Base-by-base conservation (phyloP, 2,888 invertebrate species). In the Acanthosepion lycidas region DNA sequence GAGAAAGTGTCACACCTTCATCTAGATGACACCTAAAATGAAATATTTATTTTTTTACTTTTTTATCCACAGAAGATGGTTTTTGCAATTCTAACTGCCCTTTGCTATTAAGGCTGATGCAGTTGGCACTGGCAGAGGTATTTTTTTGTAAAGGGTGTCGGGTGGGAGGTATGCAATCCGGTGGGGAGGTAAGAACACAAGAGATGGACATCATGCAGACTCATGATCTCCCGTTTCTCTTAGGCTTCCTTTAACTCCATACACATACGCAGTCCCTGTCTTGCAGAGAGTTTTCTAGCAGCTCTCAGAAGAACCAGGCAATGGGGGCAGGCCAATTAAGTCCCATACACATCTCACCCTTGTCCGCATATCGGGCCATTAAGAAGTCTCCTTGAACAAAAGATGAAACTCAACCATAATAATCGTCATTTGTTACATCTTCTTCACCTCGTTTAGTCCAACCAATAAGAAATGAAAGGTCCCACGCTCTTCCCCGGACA, bases 311-410 rank as follows among this genome's bases (percentile, higher is more conserved):
- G 78, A 59, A 6, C 26, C n/a, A 78, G 23, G 78, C 78, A 78
- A n/a, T n/a, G n/a, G 78, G 78, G 78, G 15, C 78, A 33, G n/a
- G 78, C 78, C n/a, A 78, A 78, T 78, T 78, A 78, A 33, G 78
- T n/a, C 78, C 78, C 78, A 78, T 78, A 78, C 78, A 78, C 78
- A 78, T 78, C 78, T 78, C 78, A 78, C 78, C n/a, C 78, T n/a
- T 23, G 20, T 59, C 59, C 59, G 3, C 78, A 12, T 33, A 78
- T 78, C 78, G 23, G 78, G 33, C n/a, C n/a, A 78, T 78, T 78
- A 78, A 78, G 15, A n/a, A 78, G 78, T 15, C 78, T 33, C 78
- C n/a, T 78, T 78, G 78, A 78, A 78, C 78, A 78, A 78, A 78
- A 78, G n/a, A 18, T 78, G 78, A 15, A 78, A 33, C 78, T 78